phyloP scores from a whole-genome alignment of 2,113 vertebrate species.

The Corapipo altera region DNA sequence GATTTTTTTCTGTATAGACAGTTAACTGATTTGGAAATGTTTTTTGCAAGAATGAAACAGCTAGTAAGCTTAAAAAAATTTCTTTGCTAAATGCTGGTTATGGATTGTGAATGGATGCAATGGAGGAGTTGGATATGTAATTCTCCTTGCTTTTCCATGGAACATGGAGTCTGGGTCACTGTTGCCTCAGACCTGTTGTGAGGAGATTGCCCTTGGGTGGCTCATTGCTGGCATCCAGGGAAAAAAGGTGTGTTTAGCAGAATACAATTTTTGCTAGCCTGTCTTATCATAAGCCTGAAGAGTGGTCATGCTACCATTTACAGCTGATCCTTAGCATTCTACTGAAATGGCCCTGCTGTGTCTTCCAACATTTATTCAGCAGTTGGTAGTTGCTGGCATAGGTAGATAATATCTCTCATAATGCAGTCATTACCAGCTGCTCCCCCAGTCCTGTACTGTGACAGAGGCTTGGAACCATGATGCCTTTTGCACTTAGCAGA shows the following conservation, averaged over 20 bases:
- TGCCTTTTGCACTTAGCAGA: not conserved
- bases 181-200: not conserved
- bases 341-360: not conserved
- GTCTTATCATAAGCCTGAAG: not conserved
- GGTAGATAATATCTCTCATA: not conserved
- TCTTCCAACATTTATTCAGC: not conserved
- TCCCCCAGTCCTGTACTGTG: not conserved
- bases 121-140: not conserved
- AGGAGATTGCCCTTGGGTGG: not conserved
- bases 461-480: not conserved
- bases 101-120: too few species aligned
- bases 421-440: not conserved
- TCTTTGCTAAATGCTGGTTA: not conserved
- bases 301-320: not conserved
- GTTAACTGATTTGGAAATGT: not conserved
- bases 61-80: not conserved
- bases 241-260: not conserved
- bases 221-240: not conserved
- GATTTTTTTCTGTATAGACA: not conserved
- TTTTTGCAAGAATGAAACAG: not conserved
- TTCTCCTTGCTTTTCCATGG: not conserved
- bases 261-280: not conserved
- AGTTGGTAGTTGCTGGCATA: fast-evolving
- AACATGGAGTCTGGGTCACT: too few species aligned
- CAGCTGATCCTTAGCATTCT: not conserved